Evolutionary conservation across 2,888 invertebrate species (phyloP), one percentile per base, ranked within the genome.

Genomic region (Orchestes rusci): DNA sequence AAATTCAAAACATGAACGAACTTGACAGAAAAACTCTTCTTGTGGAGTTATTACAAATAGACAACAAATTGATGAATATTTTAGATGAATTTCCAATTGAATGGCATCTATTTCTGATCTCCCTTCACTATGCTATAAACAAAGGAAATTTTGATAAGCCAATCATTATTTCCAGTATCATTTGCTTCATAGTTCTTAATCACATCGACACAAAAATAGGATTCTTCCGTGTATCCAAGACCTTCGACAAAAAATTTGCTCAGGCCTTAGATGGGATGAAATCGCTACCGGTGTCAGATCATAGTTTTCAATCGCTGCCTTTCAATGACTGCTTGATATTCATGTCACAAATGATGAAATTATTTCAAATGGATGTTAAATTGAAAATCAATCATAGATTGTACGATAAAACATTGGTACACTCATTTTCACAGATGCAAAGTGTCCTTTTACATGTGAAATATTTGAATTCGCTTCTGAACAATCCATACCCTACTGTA

Each of bases 341-440:
- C 15, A 73, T 77, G n/a, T 71, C 73, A 56, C 71, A 71, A 43
- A 68, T 83, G 16, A 60, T 80, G 36, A 66, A 70, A 44, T 74
- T 75, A 63, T 81, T 79, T 62, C 71, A 76, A 59, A 66, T 78
- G 35, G 73, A 78, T 58, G 64, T 69, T 4, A 74, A 73, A 56
- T 66, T 81, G 42, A 65, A 62, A 50, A 46, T 18, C 17, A 74
- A 70, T 54, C 71, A 73, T 1, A 77, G 74, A 57, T 69, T 70
- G 44, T 83, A 74, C 63, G 74, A 78, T 54, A 57, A 66, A 2
- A 70, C 65, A 40, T 70, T 74, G 50, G 72, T 83, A 52, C 82
- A 84, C 55, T 67, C 68, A 4, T 81, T 80, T 62, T 76, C 81
- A 2, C 75, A 80, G 59, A 78, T 82, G 59, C 84, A 84, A 61